These are phyloP conservation scores for Pelecanoides urinatrix DNA, from an alignment of 2,113 vertebrate genomes.

Conservation along the genomic window DNA sequence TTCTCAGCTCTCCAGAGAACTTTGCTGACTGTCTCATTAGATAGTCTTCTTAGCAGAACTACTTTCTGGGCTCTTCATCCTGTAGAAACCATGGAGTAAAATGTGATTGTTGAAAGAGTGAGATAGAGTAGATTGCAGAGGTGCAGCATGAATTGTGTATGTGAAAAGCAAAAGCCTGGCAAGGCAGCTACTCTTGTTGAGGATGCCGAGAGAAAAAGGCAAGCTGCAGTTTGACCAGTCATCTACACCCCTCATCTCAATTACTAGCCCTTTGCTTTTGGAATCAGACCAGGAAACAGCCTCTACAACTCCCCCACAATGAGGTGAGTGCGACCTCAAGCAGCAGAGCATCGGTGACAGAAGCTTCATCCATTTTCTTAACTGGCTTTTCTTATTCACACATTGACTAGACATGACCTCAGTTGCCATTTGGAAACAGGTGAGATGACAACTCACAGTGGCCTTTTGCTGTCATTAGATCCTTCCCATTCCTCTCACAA, in stretches of 20 bases:
- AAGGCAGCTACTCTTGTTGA: not conserved
- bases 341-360: not conserved
- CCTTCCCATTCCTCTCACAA: not conserved
- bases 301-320: not conserved
- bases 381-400: not conserved
- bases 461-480: not conserved
- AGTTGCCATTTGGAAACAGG: not conserved
- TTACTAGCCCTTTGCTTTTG: not conserved
- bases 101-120: not conserved
- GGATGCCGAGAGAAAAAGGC: not conserved
- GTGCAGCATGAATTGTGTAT: not conserved
- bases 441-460: not conserved
- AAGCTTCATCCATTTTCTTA: not conserved
- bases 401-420: not conserved
- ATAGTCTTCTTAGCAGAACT: not conserved
- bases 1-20: not conserved
- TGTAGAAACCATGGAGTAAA: not conserved
- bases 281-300: not conserved
- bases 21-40: not conserved
- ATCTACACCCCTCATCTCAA: not conserved
- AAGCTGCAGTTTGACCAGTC: not conserved
- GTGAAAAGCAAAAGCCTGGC: not conserved
- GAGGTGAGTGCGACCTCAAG: not conserved
- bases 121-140: not conserved
- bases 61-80: not conserved